A percentile compares a stretch with the other conserved stretches of the same genome.
phyloP scores from a whole-genome alignment of 1,140 invertebrate genomes.

The Drosophila teissieri region DNA sequence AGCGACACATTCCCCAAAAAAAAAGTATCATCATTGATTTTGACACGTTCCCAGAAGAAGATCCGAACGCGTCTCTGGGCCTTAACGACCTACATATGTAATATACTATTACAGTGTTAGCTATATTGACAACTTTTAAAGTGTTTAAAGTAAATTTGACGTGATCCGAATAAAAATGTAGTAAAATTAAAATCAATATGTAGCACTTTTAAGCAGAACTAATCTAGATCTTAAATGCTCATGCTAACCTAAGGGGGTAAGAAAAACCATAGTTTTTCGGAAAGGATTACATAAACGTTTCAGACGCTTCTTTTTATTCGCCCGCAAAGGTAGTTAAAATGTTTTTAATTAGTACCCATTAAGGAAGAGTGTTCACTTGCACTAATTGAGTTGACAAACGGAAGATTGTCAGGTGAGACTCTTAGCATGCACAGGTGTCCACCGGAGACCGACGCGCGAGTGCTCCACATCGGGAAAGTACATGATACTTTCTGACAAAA shows the following conservation, averaged over 20 bases:
- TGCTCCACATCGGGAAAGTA: not conserved
- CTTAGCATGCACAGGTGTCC: not conserved
- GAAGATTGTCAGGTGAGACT: not conserved
- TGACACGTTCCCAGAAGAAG: constrained; percentile 24
- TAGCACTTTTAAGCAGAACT: too few relatives aligned
- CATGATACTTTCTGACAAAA: not conserved
- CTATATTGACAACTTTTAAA: not conserved
- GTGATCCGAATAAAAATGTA: not conserved
- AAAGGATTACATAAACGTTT: not conserved
- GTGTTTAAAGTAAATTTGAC: not conserved
- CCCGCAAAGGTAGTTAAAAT: not conserved
- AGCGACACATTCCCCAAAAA: constrained; percentile 33
- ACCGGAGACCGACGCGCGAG: not conserved
- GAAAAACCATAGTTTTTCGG: too few relatives aligned
- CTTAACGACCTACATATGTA: constrained; percentile 13
- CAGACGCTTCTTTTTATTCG: not conserved
- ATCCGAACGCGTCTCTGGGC: constrained; percentile 17
- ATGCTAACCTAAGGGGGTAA: too few relatives aligned
- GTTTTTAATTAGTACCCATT: not conserved
- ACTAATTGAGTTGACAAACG: not conserved
- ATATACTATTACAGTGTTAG: not conserved
- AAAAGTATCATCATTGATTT: constrained; percentile 65
- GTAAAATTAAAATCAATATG: too few relatives aligned
- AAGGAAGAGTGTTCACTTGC: not conserved
- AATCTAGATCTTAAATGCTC: too few relatives aligned